Evolutionary conservation across 92 coral and sea anemone species (phyloP).

Genomic region (Heteractis magnifica): DNA sequence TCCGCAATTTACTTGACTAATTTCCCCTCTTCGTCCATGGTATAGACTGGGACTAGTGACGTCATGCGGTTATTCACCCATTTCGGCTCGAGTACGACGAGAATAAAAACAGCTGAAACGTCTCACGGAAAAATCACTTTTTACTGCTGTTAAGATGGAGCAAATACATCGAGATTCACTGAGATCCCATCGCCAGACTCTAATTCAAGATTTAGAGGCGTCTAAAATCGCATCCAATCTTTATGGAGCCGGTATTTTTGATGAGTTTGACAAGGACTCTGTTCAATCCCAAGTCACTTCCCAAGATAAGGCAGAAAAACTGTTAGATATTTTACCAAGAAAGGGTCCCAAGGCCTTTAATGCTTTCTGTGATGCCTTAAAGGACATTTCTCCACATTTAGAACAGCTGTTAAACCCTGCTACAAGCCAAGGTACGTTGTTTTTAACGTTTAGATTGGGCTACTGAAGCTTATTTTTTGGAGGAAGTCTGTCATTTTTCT

Average conservation of each 20-base stretch:
- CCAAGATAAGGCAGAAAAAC: slow-evolving; percentile 48
- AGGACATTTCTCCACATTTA: slow-evolving; percentile 69
- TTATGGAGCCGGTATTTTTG: slow-evolving; percentile 52
- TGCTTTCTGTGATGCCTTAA: slow-evolving; percentile 66
- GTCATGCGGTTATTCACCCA: slow-evolving; percentile 10
- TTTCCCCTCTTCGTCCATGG: background rate
- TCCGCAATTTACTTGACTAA: background rate
- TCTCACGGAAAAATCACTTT: slow-evolving; percentile 1
- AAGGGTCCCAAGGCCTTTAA: slow-evolving; percentile 75
- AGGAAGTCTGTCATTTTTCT: background rate
- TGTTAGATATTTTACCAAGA: slow-evolving; percentile 58
- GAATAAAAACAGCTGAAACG: background rate
- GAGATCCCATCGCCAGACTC: slow-evolving; percentile 42
- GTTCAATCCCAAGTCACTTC: slow-evolving; percentile 44
- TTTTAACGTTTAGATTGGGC: background rate
- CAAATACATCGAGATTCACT: slow-evolving; percentile 59
- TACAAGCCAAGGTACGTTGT: background rate
- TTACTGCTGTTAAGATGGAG: slow-evolving; percentile 48
- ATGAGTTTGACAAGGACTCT: slow-evolving; percentile 60
- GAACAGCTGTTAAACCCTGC: slow-evolving; percentile 34
- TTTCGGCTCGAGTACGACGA: background rate
- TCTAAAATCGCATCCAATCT: slow-evolving; percentile 70
- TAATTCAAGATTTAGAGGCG: slow-evolving; percentile 73
- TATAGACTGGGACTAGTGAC: slow-evolving; percentile 25
- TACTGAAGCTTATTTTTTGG: background rate